phyloP scores from a whole-genome alignment of 2,113 vertebrate genomes.

The Serinus canaria region DNA sequence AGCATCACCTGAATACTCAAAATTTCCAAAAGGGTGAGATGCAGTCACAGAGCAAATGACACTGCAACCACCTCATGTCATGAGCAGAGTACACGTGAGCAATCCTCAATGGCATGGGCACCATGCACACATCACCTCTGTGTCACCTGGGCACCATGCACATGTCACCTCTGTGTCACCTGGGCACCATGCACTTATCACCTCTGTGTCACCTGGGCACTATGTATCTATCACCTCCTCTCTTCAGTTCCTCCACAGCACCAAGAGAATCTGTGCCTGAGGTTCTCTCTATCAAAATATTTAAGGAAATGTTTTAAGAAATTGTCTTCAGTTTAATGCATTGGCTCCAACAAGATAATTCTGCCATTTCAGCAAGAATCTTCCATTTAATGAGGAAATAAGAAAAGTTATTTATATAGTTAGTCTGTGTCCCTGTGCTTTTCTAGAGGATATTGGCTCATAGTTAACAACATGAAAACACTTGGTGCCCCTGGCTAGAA shows the following conservation, averaged over 20 bases:
- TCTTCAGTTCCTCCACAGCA: background rate
- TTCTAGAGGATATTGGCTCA: constrained; percentile 16
- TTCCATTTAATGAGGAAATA: background rate
- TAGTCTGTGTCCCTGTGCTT: background rate
- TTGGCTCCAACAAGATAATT: background rate
- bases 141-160: too few species aligned
- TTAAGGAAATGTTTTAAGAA: background rate
- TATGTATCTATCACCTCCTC: too few species aligned
- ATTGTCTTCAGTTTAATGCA: background rate
- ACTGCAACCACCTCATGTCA: background rate
- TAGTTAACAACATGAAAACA: constrained; percentile 38
- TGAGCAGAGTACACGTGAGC: rapidly evolving
- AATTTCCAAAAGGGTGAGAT: background rate
- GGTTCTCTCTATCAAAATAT: background rate
- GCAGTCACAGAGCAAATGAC: background rate
- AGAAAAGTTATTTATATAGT: background rate
- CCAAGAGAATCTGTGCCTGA: background rate
- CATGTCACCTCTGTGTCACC: background rate
- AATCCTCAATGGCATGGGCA: background rate
- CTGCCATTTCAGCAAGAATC: background rate
- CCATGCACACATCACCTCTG: background rate
- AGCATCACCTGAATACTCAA: background rate
- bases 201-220: background rate
- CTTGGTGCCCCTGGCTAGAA: constrained; percentile 53
- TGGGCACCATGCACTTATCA: too few species aligned